These are phyloP conservation scores for Ophonus ardosiacus DNA, from an alignment of 2,888 invertebrate genomes.

Conservation along the genomic window DNA sequence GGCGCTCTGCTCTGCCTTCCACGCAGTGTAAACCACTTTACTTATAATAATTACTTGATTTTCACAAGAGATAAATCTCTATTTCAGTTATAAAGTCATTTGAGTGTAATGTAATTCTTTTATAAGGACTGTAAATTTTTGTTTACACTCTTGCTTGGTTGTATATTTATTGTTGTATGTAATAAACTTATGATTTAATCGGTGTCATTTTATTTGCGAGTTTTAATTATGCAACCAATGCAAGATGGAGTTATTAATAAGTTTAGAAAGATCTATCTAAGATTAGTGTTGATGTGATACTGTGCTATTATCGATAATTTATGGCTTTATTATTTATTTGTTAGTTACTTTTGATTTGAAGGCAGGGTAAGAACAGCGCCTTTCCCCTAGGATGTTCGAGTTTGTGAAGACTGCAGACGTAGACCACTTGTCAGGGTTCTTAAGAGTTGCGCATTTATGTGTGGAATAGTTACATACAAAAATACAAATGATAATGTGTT, in stretches of 20 bases:
- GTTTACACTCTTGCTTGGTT: conserved; percentile 61
- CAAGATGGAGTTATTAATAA: conserved; percentile 39
- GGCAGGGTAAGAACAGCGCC: conserved; percentile 13
- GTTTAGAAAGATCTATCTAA: not conserved
- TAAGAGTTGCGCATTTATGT: conserved; percentile 51
- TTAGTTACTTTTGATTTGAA: conserved; percentile 6
- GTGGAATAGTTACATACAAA: conserved; percentile 32
- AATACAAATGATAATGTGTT: conserved; percentile 59
- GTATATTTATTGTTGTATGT: conserved; percentile 64
- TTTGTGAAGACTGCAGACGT: conserved; percentile 13
- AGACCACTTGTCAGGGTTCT: conserved; percentile 42
- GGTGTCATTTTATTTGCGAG: conserved; percentile 51
- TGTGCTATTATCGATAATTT: conserved; percentile 31
- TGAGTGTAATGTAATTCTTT: conserved; percentile 61
- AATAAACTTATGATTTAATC: conserved; percentile 62
- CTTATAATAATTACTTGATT: conserved; percentile 35
- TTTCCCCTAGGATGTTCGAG: not conserved
- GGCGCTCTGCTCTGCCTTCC: conserved; percentile 58
- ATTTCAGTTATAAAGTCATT: conserved; percentile 57
- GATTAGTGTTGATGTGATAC: conserved; percentile 24
- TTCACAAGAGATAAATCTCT: conserved; percentile 24
- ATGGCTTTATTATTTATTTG: conserved; percentile 37
- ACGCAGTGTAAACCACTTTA: conserved; percentile 41
- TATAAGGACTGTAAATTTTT: conserved; percentile 60
- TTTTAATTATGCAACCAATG: conserved; percentile 56